A percentile compares a stretch with the other conserved stretches of the same genome.
phyloP scores from a whole-genome alignment of 2,113 vertebrate species.

The Chaetorhynchus papuensis region DNA sequence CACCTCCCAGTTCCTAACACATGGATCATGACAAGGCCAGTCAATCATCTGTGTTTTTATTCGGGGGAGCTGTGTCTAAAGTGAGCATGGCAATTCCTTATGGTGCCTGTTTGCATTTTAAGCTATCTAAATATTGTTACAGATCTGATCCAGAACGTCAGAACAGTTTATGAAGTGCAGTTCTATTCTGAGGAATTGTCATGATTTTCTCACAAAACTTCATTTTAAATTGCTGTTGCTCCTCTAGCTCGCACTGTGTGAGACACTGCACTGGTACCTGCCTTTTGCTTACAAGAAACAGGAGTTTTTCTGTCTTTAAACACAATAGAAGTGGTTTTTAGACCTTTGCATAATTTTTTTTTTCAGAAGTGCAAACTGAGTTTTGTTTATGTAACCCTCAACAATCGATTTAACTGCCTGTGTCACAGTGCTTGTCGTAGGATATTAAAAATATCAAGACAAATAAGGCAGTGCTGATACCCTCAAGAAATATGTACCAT shows the following conservation, averaged over 20 bases:
- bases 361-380: background rate
- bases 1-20: background rate
- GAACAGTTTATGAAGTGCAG: background rate
- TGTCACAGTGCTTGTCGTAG: background rate
- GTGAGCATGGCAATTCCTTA: background rate
- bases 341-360: background rate
- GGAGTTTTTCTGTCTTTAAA: background rate
- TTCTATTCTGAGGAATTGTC: background rate
- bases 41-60: background rate
- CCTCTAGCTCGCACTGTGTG: background rate
- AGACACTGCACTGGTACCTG: background rate
- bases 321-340: background rate
- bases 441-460: background rate
- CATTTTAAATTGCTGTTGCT: background rate
- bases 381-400: background rate
- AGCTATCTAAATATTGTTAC: slow-evolving; percentile 5
- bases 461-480: background rate
- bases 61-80: background rate
- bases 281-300: background rate
- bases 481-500: background rate
- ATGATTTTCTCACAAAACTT: background rate
- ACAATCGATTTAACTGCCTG: background rate
- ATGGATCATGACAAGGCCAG: background rate
- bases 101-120: background rate
- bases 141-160: background rate